A percentile compares a stretch with the other conserved stretches of the same genome.
phyloP scores from a whole-genome alignment of 2,113 vertebrate species.

The Cynoglossus semilaevis region DNA sequence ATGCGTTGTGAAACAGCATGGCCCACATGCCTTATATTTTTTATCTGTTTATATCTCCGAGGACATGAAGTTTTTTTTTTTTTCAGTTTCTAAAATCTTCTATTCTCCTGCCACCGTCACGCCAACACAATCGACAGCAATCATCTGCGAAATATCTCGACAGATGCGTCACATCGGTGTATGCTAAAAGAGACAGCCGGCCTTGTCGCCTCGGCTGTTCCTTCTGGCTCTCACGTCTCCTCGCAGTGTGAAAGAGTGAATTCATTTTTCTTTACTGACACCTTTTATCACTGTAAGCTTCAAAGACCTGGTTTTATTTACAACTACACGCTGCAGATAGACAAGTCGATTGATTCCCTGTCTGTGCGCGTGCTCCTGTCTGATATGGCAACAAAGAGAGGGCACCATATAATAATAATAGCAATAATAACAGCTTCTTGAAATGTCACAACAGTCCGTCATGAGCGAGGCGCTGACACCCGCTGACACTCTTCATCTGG shows the following conservation, averaged over 20 bases:
- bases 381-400: conserved; percentile 64
- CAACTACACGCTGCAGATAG: conserved; percentile 43
- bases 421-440: conserved; percentile 60
- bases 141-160: conserved; percentile 19
- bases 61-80: conserved; percentile 39
- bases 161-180: conserved; percentile 44
- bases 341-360: conserved; percentile 38
- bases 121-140: conserved; percentile 37
- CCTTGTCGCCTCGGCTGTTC: conserved; percentile 32
- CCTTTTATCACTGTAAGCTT: conserved; percentile 51
- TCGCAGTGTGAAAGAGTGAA: conserved; percentile 19
- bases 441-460: conserved; percentile 63
- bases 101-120: conserved; percentile 14
- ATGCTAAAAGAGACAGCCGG: conserved; percentile 46
- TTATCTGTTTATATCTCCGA: conserved; percentile 42
- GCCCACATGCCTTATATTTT: conserved; percentile 33
- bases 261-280: conserved; percentile 15
- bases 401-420: conserved; percentile 10
- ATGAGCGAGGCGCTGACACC: conserved; percentile 53
- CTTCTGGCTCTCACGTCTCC: conserved; percentile 31
- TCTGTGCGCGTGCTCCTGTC: conserved; percentile 31
- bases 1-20: conserved; percentile 56
- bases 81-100: neutral
- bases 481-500: conserved; percentile 32
- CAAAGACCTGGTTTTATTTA: conserved; percentile 68